These are phyloP conservation scores for Calcarius lapponicus DNA, from an alignment of 2,797 vertebrate genomes.

Conservation along the genomic window DNA sequence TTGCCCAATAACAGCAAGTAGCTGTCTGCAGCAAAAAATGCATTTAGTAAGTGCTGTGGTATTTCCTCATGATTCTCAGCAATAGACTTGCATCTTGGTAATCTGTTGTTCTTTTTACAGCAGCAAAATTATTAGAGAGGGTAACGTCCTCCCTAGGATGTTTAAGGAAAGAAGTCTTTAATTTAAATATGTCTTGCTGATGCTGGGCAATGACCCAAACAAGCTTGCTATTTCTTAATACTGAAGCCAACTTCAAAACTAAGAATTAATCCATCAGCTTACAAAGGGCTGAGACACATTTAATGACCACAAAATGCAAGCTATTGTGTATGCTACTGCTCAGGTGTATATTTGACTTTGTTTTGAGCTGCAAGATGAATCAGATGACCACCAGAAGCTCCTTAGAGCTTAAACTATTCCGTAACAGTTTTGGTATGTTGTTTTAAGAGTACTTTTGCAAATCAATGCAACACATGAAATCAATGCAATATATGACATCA, in stretches of 20 bases:
- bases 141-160: neutral
- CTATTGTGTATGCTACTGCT: neutral
- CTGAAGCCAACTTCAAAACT: neutral
- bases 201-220: neutral
- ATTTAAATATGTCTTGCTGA: neutral
- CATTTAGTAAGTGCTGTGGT: neutral
- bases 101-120: neutral
- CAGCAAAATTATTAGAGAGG: neutral
- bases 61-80: neutral
- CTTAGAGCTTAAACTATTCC: neutral
- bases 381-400: neutral
- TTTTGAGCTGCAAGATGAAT: neutral
- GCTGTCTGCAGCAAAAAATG: neutral
- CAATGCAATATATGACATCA: neutral
- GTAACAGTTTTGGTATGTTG: neutral
- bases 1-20: neutral
- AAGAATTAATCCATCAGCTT: neutral
- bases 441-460: neutral
- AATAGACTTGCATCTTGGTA: neutral
- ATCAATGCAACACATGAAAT: neutral
- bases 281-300: neutral
- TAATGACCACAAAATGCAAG: neutral
- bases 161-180: neutral
- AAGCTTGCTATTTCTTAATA: neutral
- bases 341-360: neutral